These are phyloP conservation scores for Clarias macrocephalus DNA, from an alignment of 2,113 vertebrate genomes.

Conservation along the genomic window DNA sequence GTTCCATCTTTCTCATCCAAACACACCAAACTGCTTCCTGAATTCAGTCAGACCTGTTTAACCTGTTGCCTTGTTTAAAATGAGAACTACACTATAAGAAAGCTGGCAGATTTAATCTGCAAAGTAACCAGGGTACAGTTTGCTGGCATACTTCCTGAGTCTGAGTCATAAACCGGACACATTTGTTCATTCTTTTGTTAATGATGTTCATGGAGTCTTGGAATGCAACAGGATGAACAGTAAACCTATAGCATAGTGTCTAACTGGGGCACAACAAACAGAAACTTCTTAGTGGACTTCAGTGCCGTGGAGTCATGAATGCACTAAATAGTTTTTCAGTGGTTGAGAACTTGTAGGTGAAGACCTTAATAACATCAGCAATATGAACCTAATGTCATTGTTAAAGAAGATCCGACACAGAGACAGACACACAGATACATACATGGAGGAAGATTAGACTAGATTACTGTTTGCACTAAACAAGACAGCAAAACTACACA, in stretches of 20 bases:
- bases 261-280: not conserved
- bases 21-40: not conserved
- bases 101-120: not conserved
- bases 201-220: not conserved
- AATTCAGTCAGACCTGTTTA: not conserved
- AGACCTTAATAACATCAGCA: constrained; percentile 52
- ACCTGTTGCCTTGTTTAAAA: not conserved
- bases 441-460: constrained; percentile 4
- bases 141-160: not conserved
- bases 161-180: not conserved
- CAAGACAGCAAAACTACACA: constrained; percentile 37
- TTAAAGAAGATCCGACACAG: not conserved
- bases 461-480: constrained; percentile 43
- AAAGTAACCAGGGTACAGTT: not conserved
- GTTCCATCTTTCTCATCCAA: not conserved
- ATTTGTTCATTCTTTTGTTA: not conserved
- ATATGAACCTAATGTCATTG: constrained; percentile 42
- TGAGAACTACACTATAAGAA: not conserved
- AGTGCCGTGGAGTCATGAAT: constrained; percentile 39
- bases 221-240: not conserved
- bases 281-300: constrained; percentile 22
- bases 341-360: constrained; percentile 23
- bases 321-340: constrained; percentile 53
- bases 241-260: too few species aligned
- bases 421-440: not conserved